Base-by-base conservation (phyloP, 2,797 vertebrate genomes). In the Semotilus atromaculatus region DNA sequence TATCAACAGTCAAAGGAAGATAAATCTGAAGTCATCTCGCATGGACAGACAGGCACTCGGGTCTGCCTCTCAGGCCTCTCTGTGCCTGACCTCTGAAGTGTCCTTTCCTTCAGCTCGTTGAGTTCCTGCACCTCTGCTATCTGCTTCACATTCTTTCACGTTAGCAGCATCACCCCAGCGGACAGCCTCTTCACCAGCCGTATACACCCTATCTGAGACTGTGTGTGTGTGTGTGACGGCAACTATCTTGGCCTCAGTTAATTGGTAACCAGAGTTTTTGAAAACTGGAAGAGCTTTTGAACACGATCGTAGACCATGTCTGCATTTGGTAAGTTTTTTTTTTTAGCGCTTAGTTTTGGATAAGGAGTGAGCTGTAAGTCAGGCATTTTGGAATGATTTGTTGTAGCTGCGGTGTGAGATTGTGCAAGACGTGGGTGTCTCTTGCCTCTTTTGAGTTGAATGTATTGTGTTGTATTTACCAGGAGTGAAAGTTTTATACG, bases 141-240 rank as follows among this genome's bases (percentile, higher is more conserved):
- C 95, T 95, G 88, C 86, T 88, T 91, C 92, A 81, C 93, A 96
- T 96, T 96, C 95, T 95, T 93, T 94, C 94, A 95, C 95, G 93
- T 96, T 96, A 94, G 94, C 94, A 86, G 93, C 94, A 94, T 94
- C 91, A 90, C 93, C 87, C 90, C 86, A 88, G 19, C 89, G 94
- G 95, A 96, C 94, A 95, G 92, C 81, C 82, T 75, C 78, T 73
- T 72, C 80, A 71, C 89, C 92, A 93, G 77, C 91, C 53, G 80
- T 29, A 36, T 71, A 53, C 66, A 58, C 23, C 71, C 81, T 86
- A 88, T 86, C 84, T 83, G 48, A 83, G 70, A 36, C 36, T 71
- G 34, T 83, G 67, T 64, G 29, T 19, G 51, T 55, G 62, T 66
- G 66, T 79, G 23, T 38, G 71, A 67, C 14, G 68, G 71, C 7